phyloP scores from a whole-genome alignment of 2,797 vertebrate genomes.

The Acanthurus lineatus region DNA sequence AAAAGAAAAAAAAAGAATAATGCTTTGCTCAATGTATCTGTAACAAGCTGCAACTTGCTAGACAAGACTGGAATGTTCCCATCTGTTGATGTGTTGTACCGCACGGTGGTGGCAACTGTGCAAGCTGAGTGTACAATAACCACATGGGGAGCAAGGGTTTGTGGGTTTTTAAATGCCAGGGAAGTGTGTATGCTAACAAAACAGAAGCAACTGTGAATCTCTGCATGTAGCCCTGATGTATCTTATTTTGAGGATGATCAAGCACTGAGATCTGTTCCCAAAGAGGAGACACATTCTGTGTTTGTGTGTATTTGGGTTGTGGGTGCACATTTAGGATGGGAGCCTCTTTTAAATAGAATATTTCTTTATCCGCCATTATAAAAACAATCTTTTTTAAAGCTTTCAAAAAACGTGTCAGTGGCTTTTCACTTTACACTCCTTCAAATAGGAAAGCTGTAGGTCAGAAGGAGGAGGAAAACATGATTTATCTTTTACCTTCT shows the following conservation, averaged over 20 bases:
- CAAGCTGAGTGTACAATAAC: constrained; percentile 57
- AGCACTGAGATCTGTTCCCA: background rate
- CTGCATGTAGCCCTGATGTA: constrained; percentile 2
- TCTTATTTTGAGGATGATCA: constrained; percentile 22
- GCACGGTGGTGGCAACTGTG: constrained; percentile 43
- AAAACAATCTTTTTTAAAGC: constrained; percentile 20
- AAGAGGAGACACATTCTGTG: background rate
- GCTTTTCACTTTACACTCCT: constrained; percentile 25
- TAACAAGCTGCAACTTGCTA: constrained; percentile 44
- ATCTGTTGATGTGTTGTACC: constrained; percentile 65
- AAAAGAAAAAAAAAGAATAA: constrained; percentile 3
- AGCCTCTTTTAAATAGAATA: constrained; percentile 31
- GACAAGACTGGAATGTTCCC: constrained; percentile 42
- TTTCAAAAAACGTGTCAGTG: constrained; percentile 37
- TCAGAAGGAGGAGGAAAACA: constrained; percentile 32
- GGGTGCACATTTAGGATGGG: constrained; percentile 23
- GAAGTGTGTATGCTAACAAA: constrained; percentile 27
- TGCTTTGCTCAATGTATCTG: constrained; percentile 34
- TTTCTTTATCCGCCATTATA: constrained; percentile 13
- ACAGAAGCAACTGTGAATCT: constrained; percentile 25
- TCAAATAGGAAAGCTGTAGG: constrained; percentile 19
- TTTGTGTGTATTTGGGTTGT: constrained; percentile 31
- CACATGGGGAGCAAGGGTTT: constrained; percentile 39
- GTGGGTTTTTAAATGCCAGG: constrained; percentile 44
- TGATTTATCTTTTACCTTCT: constrained; percentile 16